These are phyloP conservation scores for Eubasilissa regina DNA, from an alignment of 1,140 invertebrate genomes.

Conservation along the genomic window DNA sequence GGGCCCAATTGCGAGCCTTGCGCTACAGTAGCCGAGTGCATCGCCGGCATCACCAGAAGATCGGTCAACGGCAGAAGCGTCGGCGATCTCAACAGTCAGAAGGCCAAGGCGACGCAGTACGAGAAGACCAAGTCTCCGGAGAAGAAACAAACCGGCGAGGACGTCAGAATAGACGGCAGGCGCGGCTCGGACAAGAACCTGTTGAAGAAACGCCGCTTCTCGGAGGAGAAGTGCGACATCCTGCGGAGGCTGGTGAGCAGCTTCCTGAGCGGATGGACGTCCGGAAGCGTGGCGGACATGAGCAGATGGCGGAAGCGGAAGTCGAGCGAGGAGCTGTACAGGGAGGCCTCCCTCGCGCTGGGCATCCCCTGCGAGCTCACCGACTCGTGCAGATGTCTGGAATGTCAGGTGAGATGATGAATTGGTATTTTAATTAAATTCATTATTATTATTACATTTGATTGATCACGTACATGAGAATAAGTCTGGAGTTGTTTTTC, in stretches of 20 bases:
- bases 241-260: constrained; percentile 51
- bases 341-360: constrained; percentile 71
- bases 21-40: too few relatives aligned
- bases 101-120: constrained; percentile 9
- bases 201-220: constrained; percentile 31
- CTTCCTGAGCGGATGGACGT: constrained; percentile 48
- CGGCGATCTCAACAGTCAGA: neutral
- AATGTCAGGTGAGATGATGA: constrained; percentile 68
- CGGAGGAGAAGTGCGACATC: constrained; percentile 57
- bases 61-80: neutral
- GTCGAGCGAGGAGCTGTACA: constrained; percentile 70
- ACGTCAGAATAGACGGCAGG: constrained; percentile 15
- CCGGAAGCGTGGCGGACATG: constrained; percentile 24
- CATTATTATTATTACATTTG: neutral
- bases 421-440: too few relatives aligned
- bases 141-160: constrained; percentile 39
- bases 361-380: constrained; percentile 71
- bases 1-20: neutral
- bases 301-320: constrained; percentile 60
- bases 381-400: constrained; percentile 72
- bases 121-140: constrained; percentile 30
- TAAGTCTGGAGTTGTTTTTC: neutral
- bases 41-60: neutral
- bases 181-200: constrained; percentile 23
- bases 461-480: neutral